A percentile compares a stretch with the other conserved stretches of the same genome.
These are phyloP conservation scores for Lordiphosa stackelbergi DNA, from an alignment of 1,140 invertebrate species.

Conservation along the genomic window DNA sequence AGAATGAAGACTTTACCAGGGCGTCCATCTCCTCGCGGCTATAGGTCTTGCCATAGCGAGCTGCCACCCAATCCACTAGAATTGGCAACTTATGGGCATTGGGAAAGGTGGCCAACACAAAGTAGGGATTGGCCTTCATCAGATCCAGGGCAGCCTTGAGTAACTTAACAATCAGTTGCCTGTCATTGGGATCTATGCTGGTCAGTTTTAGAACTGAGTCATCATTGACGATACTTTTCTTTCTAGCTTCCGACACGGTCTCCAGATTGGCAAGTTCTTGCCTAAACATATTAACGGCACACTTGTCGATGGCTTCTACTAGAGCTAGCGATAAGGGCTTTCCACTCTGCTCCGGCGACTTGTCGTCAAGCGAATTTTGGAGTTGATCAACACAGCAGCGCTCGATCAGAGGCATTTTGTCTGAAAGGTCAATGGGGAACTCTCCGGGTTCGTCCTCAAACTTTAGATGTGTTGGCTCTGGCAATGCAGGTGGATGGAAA, in stretches of 20 bases:
- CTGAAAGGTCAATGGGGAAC: slow-evolving; percentile 8
- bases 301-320: slow-evolving; percentile 12
- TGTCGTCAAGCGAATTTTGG: neutral
- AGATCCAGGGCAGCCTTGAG: slow-evolving; percentile 38
- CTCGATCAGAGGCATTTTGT: slow-evolving; percentile 19
- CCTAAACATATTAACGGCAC: slow-evolving; percentile 5
- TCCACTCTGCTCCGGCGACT: neutral
- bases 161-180: slow-evolving; percentile 31
- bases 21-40: slow-evolving; percentile 14
- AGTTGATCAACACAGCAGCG: slow-evolving; percentile 26
- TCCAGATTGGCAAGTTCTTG: neutral
- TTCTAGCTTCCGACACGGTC: neutral
- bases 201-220: neutral
- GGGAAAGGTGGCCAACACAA: slow-evolving; percentile 61
- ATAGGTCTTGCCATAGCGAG: slow-evolving; percentile 56
- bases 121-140: slow-evolving; percentile 39
- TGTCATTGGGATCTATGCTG: slow-evolving; percentile 54
- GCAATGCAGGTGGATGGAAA: slow-evolving; percentile 7
- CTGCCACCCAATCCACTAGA: slow-evolving; percentile 54
- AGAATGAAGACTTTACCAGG: neutral
- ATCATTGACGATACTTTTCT: neutral
- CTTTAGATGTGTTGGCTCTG: neutral
- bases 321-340: neutral
- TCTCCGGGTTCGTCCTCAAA: neutral
- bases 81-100: slow-evolving; percentile 59